A percentile compares a stretch with the other conserved stretches of the same genome.
These are phyloP conservation scores for Thryonomys swinderianus DNA, from an alignment of 2,113 vertebrate genomes.

Conservation along the genomic window DNA sequence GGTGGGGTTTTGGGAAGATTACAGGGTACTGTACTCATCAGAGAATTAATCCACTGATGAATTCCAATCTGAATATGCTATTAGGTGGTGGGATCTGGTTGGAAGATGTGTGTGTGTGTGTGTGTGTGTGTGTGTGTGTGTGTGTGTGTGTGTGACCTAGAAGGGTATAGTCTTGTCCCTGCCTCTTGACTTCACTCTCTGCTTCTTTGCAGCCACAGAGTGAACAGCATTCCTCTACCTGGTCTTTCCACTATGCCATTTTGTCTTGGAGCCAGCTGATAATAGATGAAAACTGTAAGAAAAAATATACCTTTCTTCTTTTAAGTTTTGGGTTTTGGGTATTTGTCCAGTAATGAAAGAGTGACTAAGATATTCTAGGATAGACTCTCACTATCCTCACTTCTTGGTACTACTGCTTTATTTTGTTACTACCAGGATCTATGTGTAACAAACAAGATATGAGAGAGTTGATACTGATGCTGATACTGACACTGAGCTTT, in stretches of 20 bases:
- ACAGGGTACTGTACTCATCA: neutral
- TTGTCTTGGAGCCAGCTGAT: neutral
- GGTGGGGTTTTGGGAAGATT: neutral
- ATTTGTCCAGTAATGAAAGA: neutral
- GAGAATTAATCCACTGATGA: neutral
- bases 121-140: too few species aligned
- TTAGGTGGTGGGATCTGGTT: neutral
- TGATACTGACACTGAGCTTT: neutral
- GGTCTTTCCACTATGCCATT: neutral
- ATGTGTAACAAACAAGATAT: neutral
- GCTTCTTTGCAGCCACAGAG: neutral
- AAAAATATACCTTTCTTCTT: neutral
- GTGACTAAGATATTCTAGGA: neutral
- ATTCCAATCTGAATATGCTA: too few species aligned
- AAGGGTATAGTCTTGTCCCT: neutral
- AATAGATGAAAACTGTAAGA: neutral
- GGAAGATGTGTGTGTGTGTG: neutral
- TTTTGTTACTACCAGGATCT: neutral
- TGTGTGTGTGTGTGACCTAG: neutral
- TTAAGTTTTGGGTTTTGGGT: neutral
- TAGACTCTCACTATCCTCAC: fast-evolving
- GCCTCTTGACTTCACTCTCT: neutral
- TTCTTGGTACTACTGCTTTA: neutral
- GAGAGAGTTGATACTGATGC: neutral
- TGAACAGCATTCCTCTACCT: neutral